phyloP scores from a whole-genome alignment of 2,797 vertebrate genomes.

The Rhabdomys pumilio region DNA sequence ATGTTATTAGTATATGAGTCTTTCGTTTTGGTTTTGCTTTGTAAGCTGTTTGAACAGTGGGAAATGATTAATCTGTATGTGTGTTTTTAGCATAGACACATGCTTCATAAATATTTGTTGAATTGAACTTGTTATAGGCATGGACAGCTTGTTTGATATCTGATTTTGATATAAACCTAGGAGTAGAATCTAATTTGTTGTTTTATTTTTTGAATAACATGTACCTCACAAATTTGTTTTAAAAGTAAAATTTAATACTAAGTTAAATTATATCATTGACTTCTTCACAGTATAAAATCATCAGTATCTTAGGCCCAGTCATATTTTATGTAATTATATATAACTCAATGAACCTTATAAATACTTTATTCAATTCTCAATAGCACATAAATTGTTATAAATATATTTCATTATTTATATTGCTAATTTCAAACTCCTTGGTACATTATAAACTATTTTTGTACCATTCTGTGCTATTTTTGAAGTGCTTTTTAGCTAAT shows the following conservation, averaged over 20 bases:
- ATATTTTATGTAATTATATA: slow-evolving; percentile 22
- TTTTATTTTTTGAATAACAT: not conserved
- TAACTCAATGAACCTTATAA: slow-evolving; percentile 17
- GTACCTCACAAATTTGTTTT: not conserved
- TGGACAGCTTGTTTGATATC: not conserved
- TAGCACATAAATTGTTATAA: slow-evolving; percentile 24
- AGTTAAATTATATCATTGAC: slow-evolving; percentile 6
- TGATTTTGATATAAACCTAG: slow-evolving; percentile 20
- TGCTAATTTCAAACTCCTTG: slow-evolving; percentile 41
- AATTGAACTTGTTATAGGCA: not conserved
- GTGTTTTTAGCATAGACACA: not conserved
- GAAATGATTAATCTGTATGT: not conserved
- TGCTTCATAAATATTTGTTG: slow-evolving; percentile 39
- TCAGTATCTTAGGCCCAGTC: not conserved
- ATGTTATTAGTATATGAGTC: not conserved
- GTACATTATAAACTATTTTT: not conserved
- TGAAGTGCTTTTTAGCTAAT: not conserved
- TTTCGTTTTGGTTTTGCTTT: slow-evolving; percentile 48
- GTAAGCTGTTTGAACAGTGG: not conserved
- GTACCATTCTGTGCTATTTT: not conserved
- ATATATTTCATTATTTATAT: slow-evolving; percentile 26
- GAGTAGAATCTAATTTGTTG: not conserved
- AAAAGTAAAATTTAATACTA: slow-evolving; percentile 7
- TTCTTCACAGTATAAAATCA: slow-evolving; percentile 19
- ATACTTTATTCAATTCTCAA: slow-evolving; percentile 22